A percentile compares a stretch with the other conserved stretches of the same genome.
Conservation (phyloP, 2,888 invertebrate species). For the Campoletis raptor region DNA sequence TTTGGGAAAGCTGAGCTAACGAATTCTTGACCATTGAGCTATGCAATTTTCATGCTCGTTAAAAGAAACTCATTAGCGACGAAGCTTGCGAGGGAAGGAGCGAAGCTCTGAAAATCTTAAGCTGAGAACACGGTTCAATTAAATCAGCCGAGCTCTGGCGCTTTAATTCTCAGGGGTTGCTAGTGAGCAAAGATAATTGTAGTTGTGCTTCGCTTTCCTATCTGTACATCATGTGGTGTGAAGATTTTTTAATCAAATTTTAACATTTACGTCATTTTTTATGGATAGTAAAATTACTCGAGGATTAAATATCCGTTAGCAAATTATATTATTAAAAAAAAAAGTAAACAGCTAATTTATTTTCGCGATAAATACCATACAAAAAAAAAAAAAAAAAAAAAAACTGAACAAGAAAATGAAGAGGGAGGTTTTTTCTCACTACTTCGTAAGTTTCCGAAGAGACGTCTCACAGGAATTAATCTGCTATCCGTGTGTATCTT, state of each 20-base stretch:
- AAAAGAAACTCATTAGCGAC: constrained; percentile 60
- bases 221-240: background rate
- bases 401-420: background rate
- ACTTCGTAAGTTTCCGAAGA: background rate
- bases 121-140: constrained; percentile 41
- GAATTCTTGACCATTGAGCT: constrained; percentile 42
- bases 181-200: background rate
- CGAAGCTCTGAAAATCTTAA: constrained; percentile 19
- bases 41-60: constrained; percentile 55
- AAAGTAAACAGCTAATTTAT: background rate
- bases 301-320: background rate
- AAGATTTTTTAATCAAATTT: background rate
- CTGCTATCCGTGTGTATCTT: constrained; percentile 16
- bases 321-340: background rate
- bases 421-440: background rate
- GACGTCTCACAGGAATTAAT: constrained; percentile 8
- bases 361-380: background rate
- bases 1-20: background rate
- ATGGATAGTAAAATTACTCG: background rate
- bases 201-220: background rate
- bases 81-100: background rate
- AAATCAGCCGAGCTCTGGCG: constrained; percentile 45
- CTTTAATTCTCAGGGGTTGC: background rate
- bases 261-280: background rate
- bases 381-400: background rate